phyloP scores from a whole-genome alignment of 2,113 vertebrate species.

The Psammodynastes pulverulentus region DNA sequence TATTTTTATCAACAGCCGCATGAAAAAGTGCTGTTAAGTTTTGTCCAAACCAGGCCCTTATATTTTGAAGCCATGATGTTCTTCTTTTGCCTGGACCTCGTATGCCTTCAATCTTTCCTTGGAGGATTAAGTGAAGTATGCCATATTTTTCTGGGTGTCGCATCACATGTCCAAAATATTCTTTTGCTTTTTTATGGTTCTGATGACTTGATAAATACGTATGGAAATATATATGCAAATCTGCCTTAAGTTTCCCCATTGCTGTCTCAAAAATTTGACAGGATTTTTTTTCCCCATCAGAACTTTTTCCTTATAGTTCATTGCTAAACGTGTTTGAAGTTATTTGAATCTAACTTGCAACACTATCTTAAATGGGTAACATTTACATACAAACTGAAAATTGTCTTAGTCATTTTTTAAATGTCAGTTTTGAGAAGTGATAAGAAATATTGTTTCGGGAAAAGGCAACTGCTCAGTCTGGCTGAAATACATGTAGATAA shows the following conservation, averaged over 20 bases:
- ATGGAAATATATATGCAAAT: not conserved
- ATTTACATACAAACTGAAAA: constrained; percentile 13
- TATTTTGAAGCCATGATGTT: too few relatives aligned
- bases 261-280: not conserved
- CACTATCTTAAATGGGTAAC: not conserved
- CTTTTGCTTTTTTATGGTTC: too few relatives aligned
- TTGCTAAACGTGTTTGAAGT: not conserved
- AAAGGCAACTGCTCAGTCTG: not conserved
- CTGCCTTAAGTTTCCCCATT: not conserved
- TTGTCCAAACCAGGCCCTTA: too few relatives aligned
- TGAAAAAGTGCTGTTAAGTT: too few relatives aligned
- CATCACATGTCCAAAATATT: too few relatives aligned
- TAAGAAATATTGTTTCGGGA: not conserved
- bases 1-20: too few relatives aligned
- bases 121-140: too few relatives aligned
- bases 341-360: not conserved
- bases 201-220: not conserved
- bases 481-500: not conserved
- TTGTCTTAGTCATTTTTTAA: not conserved
- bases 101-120: too few relatives aligned
- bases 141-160: too few relatives aligned
- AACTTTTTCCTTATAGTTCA: not conserved
- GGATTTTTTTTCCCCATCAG: not conserved
- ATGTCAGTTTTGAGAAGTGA: not conserved
- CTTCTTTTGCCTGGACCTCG: too few relatives aligned